These are phyloP conservation scores for Hydrolagus colliei DNA, from an alignment of 2,797 vertebrate genomes.

Conservation along the genomic window DNA sequence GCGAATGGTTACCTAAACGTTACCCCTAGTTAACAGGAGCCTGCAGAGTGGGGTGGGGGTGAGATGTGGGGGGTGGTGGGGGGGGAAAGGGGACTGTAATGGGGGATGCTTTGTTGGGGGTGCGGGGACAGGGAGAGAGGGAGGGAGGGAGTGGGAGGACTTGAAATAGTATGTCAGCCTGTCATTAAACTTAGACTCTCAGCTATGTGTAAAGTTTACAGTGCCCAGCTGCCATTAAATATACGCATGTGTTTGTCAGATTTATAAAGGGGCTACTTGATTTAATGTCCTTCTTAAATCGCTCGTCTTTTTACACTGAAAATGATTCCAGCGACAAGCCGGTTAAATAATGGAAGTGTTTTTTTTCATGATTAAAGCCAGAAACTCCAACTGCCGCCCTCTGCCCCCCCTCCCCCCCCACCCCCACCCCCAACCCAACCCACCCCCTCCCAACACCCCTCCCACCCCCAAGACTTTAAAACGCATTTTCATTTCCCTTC, in stretches of 20 bases:
- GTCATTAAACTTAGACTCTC: constrained; percentile 30
- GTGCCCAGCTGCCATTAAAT: constrained; percentile 31
- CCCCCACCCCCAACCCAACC: too few species aligned
- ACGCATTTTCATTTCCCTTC: constrained; percentile 20
- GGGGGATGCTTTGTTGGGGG: too few species aligned
- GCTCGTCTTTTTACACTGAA: constrained; percentile 29
- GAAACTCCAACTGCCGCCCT: neutral
- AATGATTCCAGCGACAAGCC: constrained; percentile 21
- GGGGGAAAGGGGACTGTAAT: too few species aligned
- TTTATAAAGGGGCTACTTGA: constrained; percentile 30
- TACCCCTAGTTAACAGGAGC: too few species aligned
- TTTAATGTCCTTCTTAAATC: constrained; percentile 32
- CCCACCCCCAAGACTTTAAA: neutral
- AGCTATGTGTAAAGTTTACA: constrained; percentile 31
- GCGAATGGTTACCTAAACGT: too few species aligned
- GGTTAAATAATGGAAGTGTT: constrained; percentile 24
- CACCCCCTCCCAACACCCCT: too few species aligned
- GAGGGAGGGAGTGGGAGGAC: too few species aligned
- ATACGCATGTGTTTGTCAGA: constrained; percentile 32
- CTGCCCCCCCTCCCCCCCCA: too few species aligned
- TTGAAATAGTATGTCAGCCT: constrained; percentile 22
- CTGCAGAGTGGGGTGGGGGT: too few species aligned
- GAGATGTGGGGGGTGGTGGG: too few species aligned
- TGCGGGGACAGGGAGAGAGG: too few species aligned
- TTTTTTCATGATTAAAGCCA: constrained; percentile 13